Base-by-base conservation (phyloP, 2,113 vertebrate genomes). In the Melanostigma gelatinosum region DNA sequence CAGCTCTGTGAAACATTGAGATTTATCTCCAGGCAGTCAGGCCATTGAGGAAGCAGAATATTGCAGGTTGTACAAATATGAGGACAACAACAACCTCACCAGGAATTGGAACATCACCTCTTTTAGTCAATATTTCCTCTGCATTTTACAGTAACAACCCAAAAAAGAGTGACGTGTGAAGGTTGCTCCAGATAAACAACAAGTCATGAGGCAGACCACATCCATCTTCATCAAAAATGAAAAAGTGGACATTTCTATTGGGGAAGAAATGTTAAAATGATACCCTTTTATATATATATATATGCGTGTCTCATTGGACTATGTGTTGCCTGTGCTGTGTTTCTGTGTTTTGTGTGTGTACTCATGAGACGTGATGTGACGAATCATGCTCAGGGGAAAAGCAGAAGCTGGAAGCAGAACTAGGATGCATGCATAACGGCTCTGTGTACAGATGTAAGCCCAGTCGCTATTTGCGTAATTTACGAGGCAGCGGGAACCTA, bases 11-110 rank as follows among this genome's bases (percentile, higher is more conserved):
- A 88, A 91, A 89, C 81, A 76, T 61, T 66, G 65, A 80, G 82
- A 89, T 91, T 86, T 74, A 91, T 92, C 78, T 89, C 12, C 27
- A 72, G 63, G 75, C 64, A 83, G 79, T 73, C 87, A 75, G 48
- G 50, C 71, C 32, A 9, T 27, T 55, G 44, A 82, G 58, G 78
- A 91, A 69, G 64, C 36, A 60, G 20, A 73, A 66, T 73, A 60
- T 77, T 66, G 57, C 54, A 29, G 66, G 9, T 50, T 61, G 55
- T 48, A 76, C 60, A 74, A 84, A 80, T 75, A 38, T 67, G 48
- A 61, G 66, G 32, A 76, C 40, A 61, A 75, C 32, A 74, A 73
- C 63, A 66, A 52, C 20, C 38, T 75, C 36, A 44, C 64, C 40
- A 38, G 52, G 24, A 69, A 77, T 74, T 52, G 34, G 68, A 62